Evolutionary conservation across 2,113 vertebrate genomes (phyloP).

Genomic region (Uria lomvia): DNA sequence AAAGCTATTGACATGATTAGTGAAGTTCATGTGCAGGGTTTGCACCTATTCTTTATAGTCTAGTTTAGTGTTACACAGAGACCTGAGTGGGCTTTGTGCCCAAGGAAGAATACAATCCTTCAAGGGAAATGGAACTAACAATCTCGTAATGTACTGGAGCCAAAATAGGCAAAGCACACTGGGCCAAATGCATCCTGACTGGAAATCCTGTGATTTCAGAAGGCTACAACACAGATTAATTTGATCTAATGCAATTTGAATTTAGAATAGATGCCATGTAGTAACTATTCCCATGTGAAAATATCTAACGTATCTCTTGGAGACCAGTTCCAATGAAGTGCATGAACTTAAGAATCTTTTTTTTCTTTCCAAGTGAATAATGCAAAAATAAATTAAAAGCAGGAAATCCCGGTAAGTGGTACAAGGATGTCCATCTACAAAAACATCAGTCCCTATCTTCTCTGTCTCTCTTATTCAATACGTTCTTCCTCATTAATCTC

Average conservation of each 20-base stretch:
- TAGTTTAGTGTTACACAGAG: not conserved
- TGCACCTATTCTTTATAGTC: not conserved
- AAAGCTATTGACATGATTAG: not conserved
- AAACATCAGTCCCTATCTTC: not conserved
- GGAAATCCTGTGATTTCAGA: not conserved
- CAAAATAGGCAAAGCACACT: not conserved
- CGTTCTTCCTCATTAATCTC: not conserved
- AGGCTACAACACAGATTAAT: not conserved
- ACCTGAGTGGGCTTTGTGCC: not conserved
- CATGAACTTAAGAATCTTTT: not conserved
- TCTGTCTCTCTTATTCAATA: not conserved
- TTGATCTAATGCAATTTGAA: not conserved
- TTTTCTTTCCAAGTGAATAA: conserved; percentile 3
- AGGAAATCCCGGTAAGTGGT: not conserved
- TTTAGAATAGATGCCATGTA: conserved; percentile 11
- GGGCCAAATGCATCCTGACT: not conserved
- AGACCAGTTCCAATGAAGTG: conserved; percentile 13
- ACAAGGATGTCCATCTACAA: not conserved
- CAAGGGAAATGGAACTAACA: not conserved
- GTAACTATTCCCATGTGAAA: conserved; percentile 51
- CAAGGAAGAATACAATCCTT: not conserved
- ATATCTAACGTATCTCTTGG: not conserved
- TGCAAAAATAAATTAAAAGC: not conserved
- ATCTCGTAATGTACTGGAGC: not conserved
- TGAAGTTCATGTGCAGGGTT: not conserved